phyloP scores from a whole-genome alignment of 2,888 invertebrate genomes.

The Lasioglossum malachurum region DNA sequence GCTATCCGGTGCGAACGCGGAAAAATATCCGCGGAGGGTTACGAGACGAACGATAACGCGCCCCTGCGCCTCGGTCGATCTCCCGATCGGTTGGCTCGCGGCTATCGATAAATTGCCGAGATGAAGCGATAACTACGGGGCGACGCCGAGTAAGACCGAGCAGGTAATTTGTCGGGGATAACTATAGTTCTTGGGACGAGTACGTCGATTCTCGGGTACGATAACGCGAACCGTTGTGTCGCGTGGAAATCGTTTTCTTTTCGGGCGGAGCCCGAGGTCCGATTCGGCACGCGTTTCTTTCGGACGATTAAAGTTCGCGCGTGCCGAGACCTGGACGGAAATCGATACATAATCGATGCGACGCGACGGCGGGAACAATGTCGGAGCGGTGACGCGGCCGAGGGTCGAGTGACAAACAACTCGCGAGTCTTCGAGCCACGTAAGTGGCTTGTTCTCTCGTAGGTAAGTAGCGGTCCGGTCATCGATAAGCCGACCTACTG shows the following conservation, averaged over 20 bases:
- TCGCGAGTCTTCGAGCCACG: conserved; percentile 63
- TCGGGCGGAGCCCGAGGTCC: not conserved
- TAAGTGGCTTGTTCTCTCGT: conserved; percentile 77
- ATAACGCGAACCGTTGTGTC: conserved; percentile 38
- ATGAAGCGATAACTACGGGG: conserved; percentile 66
- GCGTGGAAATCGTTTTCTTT: conserved; percentile 26
- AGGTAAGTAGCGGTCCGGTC: conserved; percentile 81
- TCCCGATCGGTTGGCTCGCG: conserved; percentile 46
- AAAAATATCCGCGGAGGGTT: conserved; percentile 13
- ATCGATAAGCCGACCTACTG: conserved; percentile 81
- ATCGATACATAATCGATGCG: not conserved
- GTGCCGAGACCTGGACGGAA: not conserved
- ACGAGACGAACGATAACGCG: conserved; percentile 3
- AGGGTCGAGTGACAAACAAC: conserved; percentile 49
- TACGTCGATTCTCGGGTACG: conserved; percentile 37
- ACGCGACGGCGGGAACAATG: not conserved
- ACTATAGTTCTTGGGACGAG: conserved; percentile 44
- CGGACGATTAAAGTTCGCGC: conserved; percentile 42
- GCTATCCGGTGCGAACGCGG: not conserved
- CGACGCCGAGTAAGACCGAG: conserved; percentile 56
- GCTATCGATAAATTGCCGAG: conserved; percentile 66
- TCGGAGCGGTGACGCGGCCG: not conserved
- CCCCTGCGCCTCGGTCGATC: conserved; percentile 43
- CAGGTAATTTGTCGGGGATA: conserved; percentile 61
- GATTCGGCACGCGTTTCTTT: conserved; percentile 33